Evolutionary conservation across 2,113 vertebrate genomes (phyloP).

Genomic region (Heterotis niloticus): DNA sequence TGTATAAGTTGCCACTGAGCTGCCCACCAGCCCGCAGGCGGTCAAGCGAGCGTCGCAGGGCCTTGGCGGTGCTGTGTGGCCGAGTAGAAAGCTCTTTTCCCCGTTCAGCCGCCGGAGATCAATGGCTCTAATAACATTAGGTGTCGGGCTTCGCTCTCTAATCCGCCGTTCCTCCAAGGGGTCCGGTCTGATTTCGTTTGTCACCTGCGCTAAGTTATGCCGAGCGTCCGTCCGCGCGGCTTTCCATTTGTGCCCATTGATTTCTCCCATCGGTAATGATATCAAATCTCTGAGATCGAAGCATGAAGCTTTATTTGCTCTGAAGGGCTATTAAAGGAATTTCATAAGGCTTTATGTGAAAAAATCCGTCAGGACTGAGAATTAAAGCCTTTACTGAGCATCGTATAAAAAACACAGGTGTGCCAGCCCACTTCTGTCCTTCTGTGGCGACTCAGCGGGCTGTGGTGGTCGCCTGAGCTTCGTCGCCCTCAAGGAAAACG

Average conservation of each 20-base stretch:
- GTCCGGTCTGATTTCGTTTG: conserved; percentile 28
- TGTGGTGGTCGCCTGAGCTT: too few relatives aligned
- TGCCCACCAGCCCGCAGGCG: too few relatives aligned
- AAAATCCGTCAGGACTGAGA: neutral
- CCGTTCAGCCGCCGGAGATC: conserved; percentile 26
- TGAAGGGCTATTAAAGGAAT: conserved; percentile 19
- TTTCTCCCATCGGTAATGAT: conserved; percentile 30
- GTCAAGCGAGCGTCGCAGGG: too few relatives aligned
- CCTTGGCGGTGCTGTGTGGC: too few relatives aligned
- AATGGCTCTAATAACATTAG: conserved; percentile 42
- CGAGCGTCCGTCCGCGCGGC: conserved; percentile 28
- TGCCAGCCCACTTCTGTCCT: too few relatives aligned
- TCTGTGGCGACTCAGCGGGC: too few relatives aligned
- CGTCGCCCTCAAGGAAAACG: too few relatives aligned
- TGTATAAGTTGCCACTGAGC: too few relatives aligned
- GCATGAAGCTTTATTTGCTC: conserved; percentile 28
- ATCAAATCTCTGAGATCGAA: conserved; percentile 33
- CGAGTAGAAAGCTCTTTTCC: neutral
- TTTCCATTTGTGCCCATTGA: conserved; percentile 26
- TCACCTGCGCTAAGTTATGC: conserved; percentile 38
- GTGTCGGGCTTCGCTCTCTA: conserved; percentile 33
- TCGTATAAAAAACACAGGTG: too few relatives aligned
- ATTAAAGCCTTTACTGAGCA: neutral
- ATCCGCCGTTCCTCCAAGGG: conserved; percentile 41
- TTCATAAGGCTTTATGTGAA: conserved; percentile 3